Conservation (phyloP, 2,113 vertebrate species). For the Ophiodon elongatus region DNA sequence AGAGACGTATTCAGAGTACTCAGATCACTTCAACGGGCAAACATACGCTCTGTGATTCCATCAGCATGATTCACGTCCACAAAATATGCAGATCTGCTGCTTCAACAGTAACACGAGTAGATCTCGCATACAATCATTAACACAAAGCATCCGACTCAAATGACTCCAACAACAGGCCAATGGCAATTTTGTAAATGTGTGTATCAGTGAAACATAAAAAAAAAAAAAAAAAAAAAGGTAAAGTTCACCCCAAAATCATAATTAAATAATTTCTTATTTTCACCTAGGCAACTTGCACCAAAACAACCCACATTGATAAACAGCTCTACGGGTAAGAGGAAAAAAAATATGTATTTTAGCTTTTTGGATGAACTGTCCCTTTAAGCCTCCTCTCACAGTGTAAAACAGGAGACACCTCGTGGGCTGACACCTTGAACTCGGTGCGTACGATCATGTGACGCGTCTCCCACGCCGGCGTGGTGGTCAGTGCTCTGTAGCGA, state of each 20-base stretch:
- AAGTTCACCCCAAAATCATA: too few relatives aligned
- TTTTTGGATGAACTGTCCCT: background rate
- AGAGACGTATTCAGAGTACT: conserved; percentile 42
- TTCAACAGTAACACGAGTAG: conserved; percentile 24
- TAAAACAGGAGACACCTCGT: background rate
- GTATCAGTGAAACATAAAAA: background rate
- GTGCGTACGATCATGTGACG: conserved; percentile 4
- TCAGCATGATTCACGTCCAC: conserved; percentile 61
- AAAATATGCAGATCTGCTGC: conserved; percentile 26
- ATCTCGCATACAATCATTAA: background rate
- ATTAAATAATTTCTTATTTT: too few relatives aligned
- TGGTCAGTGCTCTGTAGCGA: conserved; percentile 18
- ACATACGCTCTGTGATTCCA: conserved; percentile 32
- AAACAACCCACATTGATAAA: background rate
- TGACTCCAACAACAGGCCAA: background rate
- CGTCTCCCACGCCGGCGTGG: conserved; percentile 12
- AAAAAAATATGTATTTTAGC: background rate
- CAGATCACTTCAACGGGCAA: conserved; percentile 43
- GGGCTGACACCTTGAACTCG: background rate
- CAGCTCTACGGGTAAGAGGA: too few relatives aligned
- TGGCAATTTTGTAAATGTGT: background rate
- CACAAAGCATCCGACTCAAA: background rate
- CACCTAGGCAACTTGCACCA: too few relatives aligned
- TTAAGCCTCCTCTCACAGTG: background rate
- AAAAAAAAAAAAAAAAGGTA: too few relatives aligned